A percentile compares a stretch with the other conserved stretches of the same genome.
Evolutionary conservation across 2,888 invertebrate species (phyloP).

Genomic region (Drosophila niveifrons): DNA sequence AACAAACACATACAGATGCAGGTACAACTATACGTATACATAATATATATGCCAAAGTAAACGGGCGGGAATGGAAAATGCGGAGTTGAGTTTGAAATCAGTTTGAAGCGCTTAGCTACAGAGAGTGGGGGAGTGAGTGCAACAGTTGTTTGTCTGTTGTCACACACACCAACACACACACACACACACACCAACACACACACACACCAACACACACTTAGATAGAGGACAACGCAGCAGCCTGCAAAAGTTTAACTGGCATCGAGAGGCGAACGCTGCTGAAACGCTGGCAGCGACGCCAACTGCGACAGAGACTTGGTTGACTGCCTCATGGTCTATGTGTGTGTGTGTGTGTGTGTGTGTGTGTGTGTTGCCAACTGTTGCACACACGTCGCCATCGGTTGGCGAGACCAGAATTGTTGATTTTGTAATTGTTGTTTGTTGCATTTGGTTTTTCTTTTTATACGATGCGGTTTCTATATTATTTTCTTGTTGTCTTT

Average conservation of each 20-base stretch:
- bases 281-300: constrained; percentile 3
- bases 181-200: constrained; percentile 37
- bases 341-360: too few relatives aligned
- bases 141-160: constrained; percentile 31
- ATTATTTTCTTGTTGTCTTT: constrained; percentile 15
- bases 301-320: constrained; percentile 37
- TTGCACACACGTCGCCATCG: constrained; percentile 47
- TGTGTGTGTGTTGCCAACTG: constrained; percentile 44
- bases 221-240: constrained; percentile 14
- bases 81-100: background rate
- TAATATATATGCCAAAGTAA: constrained; percentile 27
- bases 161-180: constrained; percentile 45
- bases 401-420: constrained; percentile 70
- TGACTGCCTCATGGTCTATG: constrained; percentile 37
- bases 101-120: constrained; percentile 1
- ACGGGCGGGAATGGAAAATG: constrained; percentile 22
- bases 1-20: constrained; percentile 27
- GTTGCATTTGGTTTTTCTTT: constrained; percentile 53
- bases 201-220: constrained; percentile 24
- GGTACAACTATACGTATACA: constrained; percentile 1
- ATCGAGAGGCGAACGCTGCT: constrained; percentile 35
- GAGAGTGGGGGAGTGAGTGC: constrained; percentile 20
- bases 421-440: constrained; percentile 75
- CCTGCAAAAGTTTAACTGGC: constrained; percentile 19
- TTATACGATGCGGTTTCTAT: constrained; percentile 28